Base-by-base conservation (phyloP, 2,888 invertebrate species). In the Epinotia demarniana region DNA sequence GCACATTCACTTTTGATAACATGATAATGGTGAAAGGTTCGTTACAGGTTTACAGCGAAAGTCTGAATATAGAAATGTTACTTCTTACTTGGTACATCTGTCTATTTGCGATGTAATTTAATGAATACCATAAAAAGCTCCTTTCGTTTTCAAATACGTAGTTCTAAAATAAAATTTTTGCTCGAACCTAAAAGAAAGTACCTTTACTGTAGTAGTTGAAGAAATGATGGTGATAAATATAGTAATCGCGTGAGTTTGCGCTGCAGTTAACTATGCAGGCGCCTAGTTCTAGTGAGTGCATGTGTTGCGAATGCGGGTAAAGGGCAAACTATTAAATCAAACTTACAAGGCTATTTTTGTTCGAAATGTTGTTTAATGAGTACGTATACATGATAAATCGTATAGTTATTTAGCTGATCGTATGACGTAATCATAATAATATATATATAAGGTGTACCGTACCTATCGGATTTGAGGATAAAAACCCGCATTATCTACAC, bases 11-110 rank as follows among this genome's bases (percentile, higher is more conserved):
- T 88, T 89, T 85, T 87, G 76, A 78, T 77, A 78, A 83, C 78
- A 78, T 79, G 76, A 79, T 81, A 86, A 85, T 80, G 83, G 90
- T 90, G 90, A 91, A 91, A 91, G 91, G 87, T 85, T 81, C 73
- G 79, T 78, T 80, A 79, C 78, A 75, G 76, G 82, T 79, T 77
- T 79, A 82, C 80, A 86, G 83, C 81, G 84, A 85, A 86, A 84
- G 85, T 82, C 78, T 60, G 19, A 18, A 53, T 68, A 70, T 57
- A 61, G 19, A 49, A 27, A 57, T 61, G 46, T 71, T 57, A 67
- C 60, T 46, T 72, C 53, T 57, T 62, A 43, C 68, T 60, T 75
- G 58, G 71, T 61, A 23, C 66, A 13, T 46, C 27, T 75, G 19
- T 73, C 57, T 60, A 23, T 57, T 19, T 74, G 39, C 63, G 33